A percentile compares a stretch with the other conserved stretches of the same genome.
Evolutionary conservation across 2,113 vertebrate genomes (phyloP).

Genomic region (Corythornis madagascariensis): DNA sequence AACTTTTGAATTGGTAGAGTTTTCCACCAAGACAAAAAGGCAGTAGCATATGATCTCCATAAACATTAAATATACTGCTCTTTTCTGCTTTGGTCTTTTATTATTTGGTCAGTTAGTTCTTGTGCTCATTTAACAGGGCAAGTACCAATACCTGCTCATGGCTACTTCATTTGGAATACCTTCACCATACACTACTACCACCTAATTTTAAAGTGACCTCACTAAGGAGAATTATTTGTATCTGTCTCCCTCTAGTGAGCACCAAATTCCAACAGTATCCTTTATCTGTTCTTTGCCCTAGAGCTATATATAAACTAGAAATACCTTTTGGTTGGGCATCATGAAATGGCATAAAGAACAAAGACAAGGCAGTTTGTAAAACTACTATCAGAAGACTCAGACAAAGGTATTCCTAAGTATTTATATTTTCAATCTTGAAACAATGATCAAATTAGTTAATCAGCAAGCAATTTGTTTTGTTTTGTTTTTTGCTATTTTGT

Average conservation of each 20-base stretch:
- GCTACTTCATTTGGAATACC: slow-evolving; percentile 16
- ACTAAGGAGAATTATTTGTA: slow-evolving; percentile 72
- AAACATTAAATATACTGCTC: background rate
- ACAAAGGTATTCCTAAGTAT: background rate
- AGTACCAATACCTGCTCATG: background rate
- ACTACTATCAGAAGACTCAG: background rate
- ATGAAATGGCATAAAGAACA: background rate
- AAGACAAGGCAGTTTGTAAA: background rate
- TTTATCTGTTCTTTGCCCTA: background rate
- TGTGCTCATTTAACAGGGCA: background rate
- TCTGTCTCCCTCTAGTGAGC: slow-evolving; percentile 85
- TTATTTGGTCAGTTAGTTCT: background rate
- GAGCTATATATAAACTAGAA: background rate
- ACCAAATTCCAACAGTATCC: slow-evolving; percentile 3
- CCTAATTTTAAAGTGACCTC: slow-evolving; percentile 54
- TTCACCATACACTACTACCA: background rate
- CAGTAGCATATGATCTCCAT: background rate
- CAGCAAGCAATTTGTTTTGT: background rate
- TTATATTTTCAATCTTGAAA: background rate
- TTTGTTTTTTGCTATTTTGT: background rate
- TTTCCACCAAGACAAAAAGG: background rate
- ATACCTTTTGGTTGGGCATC: background rate
- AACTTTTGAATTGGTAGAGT: background rate
- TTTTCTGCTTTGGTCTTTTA: background rate
- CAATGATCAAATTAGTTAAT: background rate